Conservation (phyloP, 2,888 invertebrate genomes). For the Hypomecis atomaria region DNA sequence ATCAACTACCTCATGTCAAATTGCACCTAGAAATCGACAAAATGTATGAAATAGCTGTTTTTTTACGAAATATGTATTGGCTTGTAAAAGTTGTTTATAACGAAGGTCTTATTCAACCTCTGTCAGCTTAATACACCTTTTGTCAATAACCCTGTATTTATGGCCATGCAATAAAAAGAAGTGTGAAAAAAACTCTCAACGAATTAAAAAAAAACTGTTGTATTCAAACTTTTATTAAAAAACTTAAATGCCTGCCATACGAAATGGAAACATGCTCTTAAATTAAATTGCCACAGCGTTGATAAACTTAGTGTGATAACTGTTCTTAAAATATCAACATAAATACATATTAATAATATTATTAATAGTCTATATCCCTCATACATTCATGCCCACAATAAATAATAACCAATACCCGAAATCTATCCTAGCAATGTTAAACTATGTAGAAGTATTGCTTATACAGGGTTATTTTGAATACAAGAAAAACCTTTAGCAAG, state of each 20-base stretch:
- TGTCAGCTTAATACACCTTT: too few relatives aligned
- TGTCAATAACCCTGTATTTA: too few relatives aligned
- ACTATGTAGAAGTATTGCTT: conserved; percentile 8
- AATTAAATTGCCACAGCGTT: conserved; percentile 18
- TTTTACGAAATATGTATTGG: too few relatives aligned
- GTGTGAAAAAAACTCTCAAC: neutral
- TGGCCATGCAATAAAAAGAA: too few relatives aligned
- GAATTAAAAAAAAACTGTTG: conserved; percentile 13
- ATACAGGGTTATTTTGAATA: neutral
- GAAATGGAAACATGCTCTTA: conserved; percentile 33
- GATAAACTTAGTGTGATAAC: conserved; percentile 20
- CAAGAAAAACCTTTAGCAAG: neutral
- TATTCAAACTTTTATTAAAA: conserved; percentile 47
- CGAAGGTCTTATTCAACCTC: too few relatives aligned
- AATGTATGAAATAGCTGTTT: too few relatives aligned
- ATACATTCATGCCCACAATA: conserved; percentile 47
- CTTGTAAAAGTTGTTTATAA: too few relatives aligned
- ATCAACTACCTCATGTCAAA: too few relatives aligned
- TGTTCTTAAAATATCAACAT: conserved; percentile 11
- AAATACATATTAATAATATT: neutral
- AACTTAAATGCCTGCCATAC: conserved; percentile 46
- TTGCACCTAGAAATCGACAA: too few relatives aligned
- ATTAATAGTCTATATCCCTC: conserved; percentile 10
- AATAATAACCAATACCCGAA: conserved; percentile 60
- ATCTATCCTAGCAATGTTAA: conserved; percentile 38